phyloP scores from a whole-genome alignment of 2,888 invertebrate species.

The Plebejus argus region DNA sequence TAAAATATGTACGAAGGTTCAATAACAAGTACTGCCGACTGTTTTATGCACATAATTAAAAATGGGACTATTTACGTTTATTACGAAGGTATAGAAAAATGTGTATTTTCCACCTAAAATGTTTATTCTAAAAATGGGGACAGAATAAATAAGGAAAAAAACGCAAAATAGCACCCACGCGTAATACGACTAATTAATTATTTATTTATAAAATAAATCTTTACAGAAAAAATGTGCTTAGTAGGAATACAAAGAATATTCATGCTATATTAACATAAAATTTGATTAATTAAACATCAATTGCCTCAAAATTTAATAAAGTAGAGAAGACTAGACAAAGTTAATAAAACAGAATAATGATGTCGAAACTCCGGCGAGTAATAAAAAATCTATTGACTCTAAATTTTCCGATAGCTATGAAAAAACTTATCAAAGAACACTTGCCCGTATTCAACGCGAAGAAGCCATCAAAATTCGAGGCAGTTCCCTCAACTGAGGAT shows the following conservation, averaged over 20 bases:
- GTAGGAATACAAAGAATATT: constrained; percentile 6
- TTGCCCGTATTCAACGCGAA: constrained; percentile 49
- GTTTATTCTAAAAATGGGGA: too few species aligned
- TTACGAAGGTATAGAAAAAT: background rate
- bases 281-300: background rate
- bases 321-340: constrained; percentile 35
- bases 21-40: background rate
- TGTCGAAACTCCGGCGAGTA: constrained; percentile 43
- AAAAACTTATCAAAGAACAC: constrained; percentile 54
- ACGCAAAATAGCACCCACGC: background rate
- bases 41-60: background rate
- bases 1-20: background rate
- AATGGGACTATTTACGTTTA: background rate
- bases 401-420: constrained; percentile 47
- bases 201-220: background rate
- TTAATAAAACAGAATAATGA: constrained; percentile 42
- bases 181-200: background rate
- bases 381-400: constrained; percentile 47
- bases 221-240: background rate
- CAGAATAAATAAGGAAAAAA: too few species aligned
- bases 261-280: background rate
- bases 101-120: too few species aligned
- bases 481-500: constrained; percentile 56
- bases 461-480: constrained; percentile 58
- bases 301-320: background rate